Evolutionary conservation across 2,888 invertebrate species (phyloP).

Genomic region (Thereva nobilitata): DNA sequence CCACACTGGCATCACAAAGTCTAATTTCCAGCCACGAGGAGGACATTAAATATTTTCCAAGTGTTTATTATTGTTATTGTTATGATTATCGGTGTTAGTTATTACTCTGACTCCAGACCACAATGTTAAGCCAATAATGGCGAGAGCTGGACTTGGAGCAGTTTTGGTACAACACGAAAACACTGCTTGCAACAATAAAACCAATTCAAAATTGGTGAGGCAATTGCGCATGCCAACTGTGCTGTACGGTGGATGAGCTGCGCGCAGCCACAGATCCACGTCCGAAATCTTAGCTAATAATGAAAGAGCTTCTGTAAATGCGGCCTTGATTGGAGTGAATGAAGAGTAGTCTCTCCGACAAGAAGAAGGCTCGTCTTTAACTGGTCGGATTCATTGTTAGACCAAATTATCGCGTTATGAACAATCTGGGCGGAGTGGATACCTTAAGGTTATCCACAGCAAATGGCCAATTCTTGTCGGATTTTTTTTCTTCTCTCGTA

Average conservation of each 20-base stretch:
- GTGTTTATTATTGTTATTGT: slow-evolving; percentile 36
- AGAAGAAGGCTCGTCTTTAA: slow-evolving; percentile 23
- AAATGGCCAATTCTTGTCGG: slow-evolving; percentile 4
- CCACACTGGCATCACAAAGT: slow-evolving; percentile 23
- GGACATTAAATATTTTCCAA: slow-evolving; percentile 29
- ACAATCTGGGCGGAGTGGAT: slow-evolving; percentile 34
- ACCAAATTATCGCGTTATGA: slow-evolving; percentile 26
- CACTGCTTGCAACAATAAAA: background rate
- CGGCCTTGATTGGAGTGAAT: slow-evolving; percentile 18
- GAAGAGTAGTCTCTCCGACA: background rate
- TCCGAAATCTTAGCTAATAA: slow-evolving; percentile 6
- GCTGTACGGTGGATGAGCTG: background rate
- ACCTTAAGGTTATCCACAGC: slow-evolving; percentile 29
- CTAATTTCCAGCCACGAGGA: slow-evolving; percentile 28
- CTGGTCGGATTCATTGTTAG: slow-evolving; percentile 19
- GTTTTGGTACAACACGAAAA: background rate
- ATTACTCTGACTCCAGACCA: slow-evolving; percentile 6
- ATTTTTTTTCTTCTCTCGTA: slow-evolving; percentile 9
- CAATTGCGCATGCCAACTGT: slow-evolving; percentile 5
- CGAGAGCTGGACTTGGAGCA: slow-evolving; percentile 10
- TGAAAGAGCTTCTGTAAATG: slow-evolving; percentile 20
- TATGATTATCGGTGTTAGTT: slow-evolving; percentile 34
- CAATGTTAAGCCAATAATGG: slow-evolving; percentile 15
- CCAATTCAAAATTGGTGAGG: slow-evolving; percentile 23
- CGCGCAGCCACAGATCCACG: slow-evolving; percentile 9